These are phyloP conservation scores for Leptonema lineaticorne DNA, from an alignment of 1,140 invertebrate genomes.

Conservation along the genomic window DNA sequence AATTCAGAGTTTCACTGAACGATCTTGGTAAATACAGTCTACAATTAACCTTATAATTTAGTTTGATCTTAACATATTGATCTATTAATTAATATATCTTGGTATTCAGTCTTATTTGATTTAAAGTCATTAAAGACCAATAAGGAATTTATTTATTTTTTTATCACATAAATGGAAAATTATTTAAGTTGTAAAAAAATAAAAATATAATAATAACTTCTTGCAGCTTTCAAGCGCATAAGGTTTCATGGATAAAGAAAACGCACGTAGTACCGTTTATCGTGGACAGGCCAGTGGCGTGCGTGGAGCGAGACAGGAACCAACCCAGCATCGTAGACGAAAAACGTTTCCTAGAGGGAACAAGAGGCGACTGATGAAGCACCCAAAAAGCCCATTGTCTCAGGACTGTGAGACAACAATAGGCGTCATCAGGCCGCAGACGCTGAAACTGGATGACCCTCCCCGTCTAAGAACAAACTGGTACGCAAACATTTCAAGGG, in stretches of 20 bases:
- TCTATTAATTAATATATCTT: too few species aligned
- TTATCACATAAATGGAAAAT: too few species aligned
- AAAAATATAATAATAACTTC: not conserved
- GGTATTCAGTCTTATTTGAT: too few species aligned
- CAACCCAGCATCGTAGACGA: slow-evolving; percentile 34
- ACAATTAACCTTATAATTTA: too few species aligned
- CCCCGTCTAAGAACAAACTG: slow-evolving; percentile 11
- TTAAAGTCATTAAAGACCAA: too few species aligned
- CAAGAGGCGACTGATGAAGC: slow-evolving; percentile 39
- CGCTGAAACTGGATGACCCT: slow-evolving; percentile 7
- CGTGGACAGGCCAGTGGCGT: slow-evolving; percentile 5
- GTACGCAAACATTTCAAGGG: not conserved
- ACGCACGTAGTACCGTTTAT: slow-evolving; percentile 7
- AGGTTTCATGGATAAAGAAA: not conserved
- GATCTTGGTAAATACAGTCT: too few species aligned
- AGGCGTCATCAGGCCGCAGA: slow-evolving; percentile 6
- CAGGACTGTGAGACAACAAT: not conserved
- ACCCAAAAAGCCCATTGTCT: slow-evolving; percentile 31
- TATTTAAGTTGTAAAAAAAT: too few species aligned
- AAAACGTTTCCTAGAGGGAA: slow-evolving; percentile 40
- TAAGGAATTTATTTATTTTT: too few species aligned
- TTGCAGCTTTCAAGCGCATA: slow-evolving; percentile 1
- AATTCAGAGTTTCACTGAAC: too few species aligned
- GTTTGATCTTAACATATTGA: too few species aligned
- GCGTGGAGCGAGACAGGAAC: too few species aligned